Conservation (phyloP, 2,113 vertebrate species). For the Paraplagusia blochii region DNA sequence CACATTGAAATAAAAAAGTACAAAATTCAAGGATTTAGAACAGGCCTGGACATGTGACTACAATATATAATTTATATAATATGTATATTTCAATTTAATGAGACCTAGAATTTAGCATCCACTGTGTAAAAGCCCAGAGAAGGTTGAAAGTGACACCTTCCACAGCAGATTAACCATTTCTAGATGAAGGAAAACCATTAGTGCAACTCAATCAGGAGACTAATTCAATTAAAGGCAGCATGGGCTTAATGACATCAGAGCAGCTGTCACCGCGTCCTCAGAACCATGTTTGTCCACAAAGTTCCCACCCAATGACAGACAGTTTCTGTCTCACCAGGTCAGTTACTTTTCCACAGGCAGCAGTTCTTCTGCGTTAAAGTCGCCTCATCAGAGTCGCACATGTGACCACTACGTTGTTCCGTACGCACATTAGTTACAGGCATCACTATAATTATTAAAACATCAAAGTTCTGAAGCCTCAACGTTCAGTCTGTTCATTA, state of each 20-base stretch:
- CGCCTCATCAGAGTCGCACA: no score
- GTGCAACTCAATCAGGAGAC: constrained; percentile 59
- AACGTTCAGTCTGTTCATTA: no score
- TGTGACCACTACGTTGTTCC: no score
- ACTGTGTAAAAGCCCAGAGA: background rate
- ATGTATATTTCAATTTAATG: background rate
- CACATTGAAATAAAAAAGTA: no score
- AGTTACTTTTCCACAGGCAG: no score
- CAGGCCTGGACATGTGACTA: no score
- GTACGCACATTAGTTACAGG: no score
- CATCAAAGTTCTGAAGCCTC: no score
- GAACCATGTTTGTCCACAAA: constrained; percentile 64
- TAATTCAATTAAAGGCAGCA: constrained; percentile 65
- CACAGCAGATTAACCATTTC: constrained; percentile 57
- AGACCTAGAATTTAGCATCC: background rate
- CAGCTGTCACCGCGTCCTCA: constrained; percentile 58
- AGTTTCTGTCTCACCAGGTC: no score
- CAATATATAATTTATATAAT: background rate
- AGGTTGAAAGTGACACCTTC: constrained; percentile 48
- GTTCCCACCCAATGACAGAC: constrained; percentile 38
- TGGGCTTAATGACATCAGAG: constrained; percentile 52
- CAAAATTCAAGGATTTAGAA: no score
- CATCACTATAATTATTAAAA: no score
- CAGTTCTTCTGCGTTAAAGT: no score
- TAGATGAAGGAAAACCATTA: constrained; percentile 58